A percentile compares a stretch with the other conserved stretches of the same genome.
These are phyloP conservation scores for Scolopax rusticola DNA, from an alignment of 2,797 vertebrate species.

Conservation along the genomic window DNA sequence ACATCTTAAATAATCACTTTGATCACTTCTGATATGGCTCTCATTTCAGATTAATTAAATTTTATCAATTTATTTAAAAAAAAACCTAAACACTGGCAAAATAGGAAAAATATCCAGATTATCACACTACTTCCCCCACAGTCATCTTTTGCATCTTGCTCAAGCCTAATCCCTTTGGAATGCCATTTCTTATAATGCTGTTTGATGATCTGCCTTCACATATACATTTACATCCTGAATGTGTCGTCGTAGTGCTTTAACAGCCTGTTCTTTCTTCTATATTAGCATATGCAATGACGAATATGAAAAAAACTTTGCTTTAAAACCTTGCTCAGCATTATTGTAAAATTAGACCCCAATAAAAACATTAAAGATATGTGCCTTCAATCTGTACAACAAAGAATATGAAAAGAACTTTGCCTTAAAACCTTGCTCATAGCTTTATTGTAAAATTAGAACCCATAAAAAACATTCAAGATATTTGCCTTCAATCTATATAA, in stretches of 20 bases:
- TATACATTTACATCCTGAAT: background rate
- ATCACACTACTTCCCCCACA: background rate
- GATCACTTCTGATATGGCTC: background rate
- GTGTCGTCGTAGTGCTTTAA: background rate
- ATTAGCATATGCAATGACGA: background rate
- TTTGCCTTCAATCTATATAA: background rate
- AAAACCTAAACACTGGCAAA: background rate
- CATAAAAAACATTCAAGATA: background rate
- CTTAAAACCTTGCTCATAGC: slow-evolving; percentile 8
- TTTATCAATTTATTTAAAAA: background rate
- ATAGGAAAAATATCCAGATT: background rate
- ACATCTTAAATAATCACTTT: background rate
- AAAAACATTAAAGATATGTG: background rate
- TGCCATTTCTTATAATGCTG: background rate
- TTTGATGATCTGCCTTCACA: background rate
- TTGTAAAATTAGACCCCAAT: background rate
- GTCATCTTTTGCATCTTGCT: background rate
- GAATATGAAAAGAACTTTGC: background rate
- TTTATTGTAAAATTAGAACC: background rate
- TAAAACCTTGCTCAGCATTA: background rate
- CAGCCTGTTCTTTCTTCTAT: background rate
- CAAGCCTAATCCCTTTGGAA: background rate
- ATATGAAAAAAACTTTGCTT: background rate
- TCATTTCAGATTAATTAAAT: slow-evolving; percentile 3
- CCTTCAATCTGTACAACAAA: background rate